Conservation (phyloP, 2,113 vertebrate genomes). For the Charadrius vociferus region DNA sequence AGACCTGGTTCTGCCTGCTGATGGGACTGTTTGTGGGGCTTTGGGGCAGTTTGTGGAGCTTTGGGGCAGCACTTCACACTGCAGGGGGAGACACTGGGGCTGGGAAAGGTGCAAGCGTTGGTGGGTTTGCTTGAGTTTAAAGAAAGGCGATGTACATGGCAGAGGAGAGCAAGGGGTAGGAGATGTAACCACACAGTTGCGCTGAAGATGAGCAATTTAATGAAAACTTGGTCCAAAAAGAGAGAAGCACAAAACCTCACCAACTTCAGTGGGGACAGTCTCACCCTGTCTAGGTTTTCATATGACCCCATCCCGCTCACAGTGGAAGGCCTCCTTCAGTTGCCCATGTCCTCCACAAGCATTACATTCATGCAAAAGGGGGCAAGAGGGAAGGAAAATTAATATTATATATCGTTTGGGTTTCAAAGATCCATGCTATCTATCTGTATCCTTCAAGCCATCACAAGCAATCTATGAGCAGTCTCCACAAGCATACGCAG, state of each 20-base stretch:
- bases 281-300: not conserved
- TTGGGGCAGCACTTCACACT: no score
- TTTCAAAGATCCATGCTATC: conserved; percentile 1
- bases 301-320: not conserved
- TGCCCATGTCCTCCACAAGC: not conserved
- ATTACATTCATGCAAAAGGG: conserved; percentile 3
- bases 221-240: not conserved
- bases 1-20: not conserved
- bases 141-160: not conserved
- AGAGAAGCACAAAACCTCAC: not conserved
- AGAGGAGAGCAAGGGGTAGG: not conserved
- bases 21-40: no score
- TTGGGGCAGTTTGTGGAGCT: not conserved
- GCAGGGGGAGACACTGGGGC: rapidly evolving
- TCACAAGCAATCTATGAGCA: conserved; percentile 20
- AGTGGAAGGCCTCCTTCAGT: not conserved
- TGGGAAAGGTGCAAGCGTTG: not conserved
- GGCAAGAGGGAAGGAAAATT: not conserved
- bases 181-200: not conserved
- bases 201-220: not conserved
- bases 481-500: conserved; percentile 23
- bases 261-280: not conserved
- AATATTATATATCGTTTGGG: not conserved
- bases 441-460: conserved; percentile 46
- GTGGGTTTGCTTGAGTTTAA: not conserved